These are phyloP conservation scores for Onthophagus sagittarius DNA, from an alignment of 2,888 invertebrate species.

Conservation along the genomic window DNA sequence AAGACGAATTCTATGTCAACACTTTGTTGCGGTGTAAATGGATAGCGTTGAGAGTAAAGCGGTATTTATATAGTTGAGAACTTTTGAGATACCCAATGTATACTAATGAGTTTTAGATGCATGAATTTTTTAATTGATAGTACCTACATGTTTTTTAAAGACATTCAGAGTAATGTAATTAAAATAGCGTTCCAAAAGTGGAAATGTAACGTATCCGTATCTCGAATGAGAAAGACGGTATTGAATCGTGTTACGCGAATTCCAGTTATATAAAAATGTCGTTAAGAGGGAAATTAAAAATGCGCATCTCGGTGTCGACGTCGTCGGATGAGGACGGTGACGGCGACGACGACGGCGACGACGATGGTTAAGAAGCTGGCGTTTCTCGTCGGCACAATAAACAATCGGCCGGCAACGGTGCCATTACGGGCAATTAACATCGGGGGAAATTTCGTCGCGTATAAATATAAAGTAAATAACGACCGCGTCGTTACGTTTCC, in stretches of 20 bases:
- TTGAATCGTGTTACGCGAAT: conserved; percentile 25
- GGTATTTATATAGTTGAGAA: too few species aligned
- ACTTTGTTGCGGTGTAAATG: too few species aligned
- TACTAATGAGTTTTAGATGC: too few species aligned
- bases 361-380: conserved; percentile 13
- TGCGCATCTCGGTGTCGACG: conserved; percentile 29
- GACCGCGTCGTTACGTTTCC: conserved; percentile 21
- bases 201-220: conserved; percentile 8
- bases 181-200: background rate
- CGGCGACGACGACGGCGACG: conserved; percentile 16
- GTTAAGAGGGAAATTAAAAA: conserved; percentile 29
- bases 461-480: conserved; percentile 46
- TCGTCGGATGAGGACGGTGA: conserved; percentile 24
- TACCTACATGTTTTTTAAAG: background rate
- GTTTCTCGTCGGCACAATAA: conserved; percentile 36
- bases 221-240: conserved; percentile 16
- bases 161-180: background rate
- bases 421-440: conserved; percentile 46
- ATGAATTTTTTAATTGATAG: background rate
- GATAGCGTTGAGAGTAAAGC: too few species aligned
- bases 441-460: conserved; percentile 43
- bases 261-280: conserved; percentile 25
- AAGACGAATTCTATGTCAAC: too few species aligned
- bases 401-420: conserved; percentile 33
- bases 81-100: too few species aligned